A percentile compares a stretch with the other conserved stretches of the same genome.
Conservation (phyloP, 1,140 invertebrate species). For the Eulimnadia texana region DNA sequence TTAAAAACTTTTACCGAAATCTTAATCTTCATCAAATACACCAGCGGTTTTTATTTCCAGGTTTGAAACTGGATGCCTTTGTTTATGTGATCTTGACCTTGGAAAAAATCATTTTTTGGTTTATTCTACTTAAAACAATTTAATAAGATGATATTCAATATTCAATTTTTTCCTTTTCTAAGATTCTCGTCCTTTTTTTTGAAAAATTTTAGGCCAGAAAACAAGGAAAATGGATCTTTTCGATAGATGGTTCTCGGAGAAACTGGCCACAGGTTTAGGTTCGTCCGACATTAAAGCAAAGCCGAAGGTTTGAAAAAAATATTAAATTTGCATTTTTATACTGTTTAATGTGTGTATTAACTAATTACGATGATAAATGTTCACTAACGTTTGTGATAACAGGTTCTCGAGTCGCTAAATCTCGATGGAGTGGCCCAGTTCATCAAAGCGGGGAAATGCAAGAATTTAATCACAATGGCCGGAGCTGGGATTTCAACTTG, state of each 20-base stretch:
- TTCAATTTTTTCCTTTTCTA: too few species aligned
- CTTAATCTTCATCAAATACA: too few species aligned
- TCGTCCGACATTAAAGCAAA: slow-evolving; percentile 3
- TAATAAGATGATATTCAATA: too few species aligned
- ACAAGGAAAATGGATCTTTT: slow-evolving; percentile 6
- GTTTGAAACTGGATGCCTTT: too few species aligned
- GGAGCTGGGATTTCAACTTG: slow-evolving; percentile 91
- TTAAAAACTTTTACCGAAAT: too few species aligned
- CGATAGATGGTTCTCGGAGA: slow-evolving; percentile 10
- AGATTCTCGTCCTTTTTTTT: too few species aligned
- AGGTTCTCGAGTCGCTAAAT: slow-evolving; percentile 37
- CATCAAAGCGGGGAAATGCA: slow-evolving; percentile 56
- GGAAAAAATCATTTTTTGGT: too few species aligned
- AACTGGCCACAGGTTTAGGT: slow-evolving; percentile 1
- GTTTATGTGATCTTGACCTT: too few species aligned
- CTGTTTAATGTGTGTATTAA: too few species aligned
- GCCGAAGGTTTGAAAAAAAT: slow-evolving; percentile 10
- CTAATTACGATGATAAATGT: neutral
- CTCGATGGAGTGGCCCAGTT: slow-evolving; percentile 54
- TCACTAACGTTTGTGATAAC: slow-evolving; percentile 23
- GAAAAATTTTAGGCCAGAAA: neutral
- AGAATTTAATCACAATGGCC: slow-evolving; percentile 80
- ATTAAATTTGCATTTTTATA: slow-evolving; percentile 1
- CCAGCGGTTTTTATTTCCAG: too few species aligned
- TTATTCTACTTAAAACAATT: too few species aligned